phyloP scores from a whole-genome alignment of 2,113 vertebrate genomes.

The Phainopepla nitens region DNA sequence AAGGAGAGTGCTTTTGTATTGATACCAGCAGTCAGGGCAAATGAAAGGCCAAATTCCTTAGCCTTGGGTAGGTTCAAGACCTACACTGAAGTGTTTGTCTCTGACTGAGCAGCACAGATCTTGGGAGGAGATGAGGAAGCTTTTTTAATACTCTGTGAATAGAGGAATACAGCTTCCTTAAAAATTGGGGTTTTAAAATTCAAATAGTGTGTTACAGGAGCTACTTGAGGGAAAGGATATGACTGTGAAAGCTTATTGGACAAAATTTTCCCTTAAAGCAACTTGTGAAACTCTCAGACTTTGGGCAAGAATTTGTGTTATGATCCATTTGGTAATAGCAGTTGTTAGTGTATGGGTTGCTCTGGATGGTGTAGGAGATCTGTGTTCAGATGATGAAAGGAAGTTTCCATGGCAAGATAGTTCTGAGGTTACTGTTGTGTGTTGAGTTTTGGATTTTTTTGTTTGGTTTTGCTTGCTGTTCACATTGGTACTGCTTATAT shows the following conservation, averaged over 20 bases:
- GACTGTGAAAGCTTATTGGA: neutral
- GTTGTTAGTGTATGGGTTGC: neutral
- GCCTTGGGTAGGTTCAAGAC: neutral
- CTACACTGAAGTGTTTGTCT: neutral
- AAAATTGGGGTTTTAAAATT: neutral
- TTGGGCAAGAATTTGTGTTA: neutral
- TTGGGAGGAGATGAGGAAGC: neutral
- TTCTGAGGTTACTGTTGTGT: neutral
- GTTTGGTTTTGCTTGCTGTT: neutral
- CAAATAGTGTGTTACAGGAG: neutral
- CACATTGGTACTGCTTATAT: neutral
- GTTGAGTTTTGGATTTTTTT: neutral
- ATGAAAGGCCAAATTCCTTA: neutral
- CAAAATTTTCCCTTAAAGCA: neutral
- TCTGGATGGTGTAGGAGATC: neutral
- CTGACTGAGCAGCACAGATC: neutral
- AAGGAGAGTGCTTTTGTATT: neutral
- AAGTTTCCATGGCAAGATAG: neutral
- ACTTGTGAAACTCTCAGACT: neutral
- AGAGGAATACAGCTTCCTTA: neutral
- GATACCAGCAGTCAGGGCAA: neutral
- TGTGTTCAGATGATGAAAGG: neutral
- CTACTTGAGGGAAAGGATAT: neutral
- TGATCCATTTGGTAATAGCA: neutral
- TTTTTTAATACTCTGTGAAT: neutral